Evolutionary conservation across 1,140 invertebrate genomes (phyloP), one percentile per base, ranked within the genome.

Genomic region (Nasonia longicornis): DNA sequence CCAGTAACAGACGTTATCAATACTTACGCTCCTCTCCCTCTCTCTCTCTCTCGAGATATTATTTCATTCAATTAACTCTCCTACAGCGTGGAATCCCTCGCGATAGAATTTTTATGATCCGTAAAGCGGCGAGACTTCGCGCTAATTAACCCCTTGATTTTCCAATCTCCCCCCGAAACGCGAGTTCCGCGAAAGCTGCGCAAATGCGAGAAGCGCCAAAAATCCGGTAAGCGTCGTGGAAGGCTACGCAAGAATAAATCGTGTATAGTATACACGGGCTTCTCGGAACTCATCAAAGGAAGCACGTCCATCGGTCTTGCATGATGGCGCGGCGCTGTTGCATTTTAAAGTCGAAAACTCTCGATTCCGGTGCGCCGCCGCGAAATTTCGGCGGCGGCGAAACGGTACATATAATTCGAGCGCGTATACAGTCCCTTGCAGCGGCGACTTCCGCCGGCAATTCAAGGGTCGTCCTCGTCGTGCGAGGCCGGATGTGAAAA

Each of bases 371-470:
- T 26, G 12, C 26, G 35, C 22, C 26, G 35, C 48, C 10, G 3
- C 29, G n/a, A 64, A 73, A 80, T 72, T 64, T 64, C 29, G 2
- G 63, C 63, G 20, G 52, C 52, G 70, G 64, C 58, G 64, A 80
- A 80, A 66, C 71, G 70, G 71, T 45, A 73, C 73, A n/a, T 48
- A 66, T 87, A 85, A 87, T 86, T 86, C 82, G 84, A 83, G 82
- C 10, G 83, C 63, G 6, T 58, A 58, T 20, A 26, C 26, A 79
- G 79, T 77, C 80, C 83, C 83, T 83, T 83, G 82, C 83, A 83
- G 82, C 83, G 83, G 82, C 83, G 83, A 85, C 86, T 87, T 87
- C 86, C 86, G 86, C 83, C 83, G 79, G 80, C 83, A 86, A 87
- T 86, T 86, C 81, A 83, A 85, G 86, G 86, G 83, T 79, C 83